A percentile compares a stretch with the other conserved stretches of the same genome.
Conservation (phyloP, 2,888 invertebrate species). For the Anarsia innoxiella region DNA sequence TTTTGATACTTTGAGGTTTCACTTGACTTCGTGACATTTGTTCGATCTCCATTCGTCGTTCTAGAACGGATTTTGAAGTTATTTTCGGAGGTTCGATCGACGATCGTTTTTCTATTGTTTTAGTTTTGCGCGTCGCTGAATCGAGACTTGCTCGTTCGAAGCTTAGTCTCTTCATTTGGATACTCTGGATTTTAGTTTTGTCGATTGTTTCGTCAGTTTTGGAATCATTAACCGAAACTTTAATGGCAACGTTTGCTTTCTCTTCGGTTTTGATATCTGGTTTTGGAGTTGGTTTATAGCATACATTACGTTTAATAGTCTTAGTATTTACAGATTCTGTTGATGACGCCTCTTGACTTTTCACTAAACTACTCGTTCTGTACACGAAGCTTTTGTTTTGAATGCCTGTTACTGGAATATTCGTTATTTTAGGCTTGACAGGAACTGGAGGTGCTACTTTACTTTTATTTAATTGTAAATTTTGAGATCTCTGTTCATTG, state of each 20-base stretch:
- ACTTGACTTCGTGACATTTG: conserved; percentile 47
- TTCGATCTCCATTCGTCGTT: conserved; percentile 66
- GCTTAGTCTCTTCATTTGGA: conserved; percentile 61
- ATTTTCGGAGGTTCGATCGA: conserved; percentile 45
- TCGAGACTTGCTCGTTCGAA: conserved; percentile 69
- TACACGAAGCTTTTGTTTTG: conserved; percentile 26
- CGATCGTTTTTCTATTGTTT: conserved; percentile 38
- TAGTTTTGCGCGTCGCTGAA: conserved; percentile 57
- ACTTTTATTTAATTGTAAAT: conserved; percentile 51
- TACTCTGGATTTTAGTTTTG: conserved; percentile 43
- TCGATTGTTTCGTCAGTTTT: conserved; percentile 19
- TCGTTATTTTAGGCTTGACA: conserved; percentile 72
- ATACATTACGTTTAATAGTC: conserved; percentile 46
- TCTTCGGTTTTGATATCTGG: conserved; percentile 43
- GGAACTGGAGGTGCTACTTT: conserved; percentile 79
- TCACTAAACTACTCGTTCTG: conserved; percentile 23
- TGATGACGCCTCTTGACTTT: conserved; percentile 38
- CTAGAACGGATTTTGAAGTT: conserved; percentile 60
- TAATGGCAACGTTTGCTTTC: conserved; percentile 22
- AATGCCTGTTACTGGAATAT: conserved; percentile 32
- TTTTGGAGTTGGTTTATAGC: conserved; percentile 35
- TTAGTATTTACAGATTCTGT: conserved; percentile 42
- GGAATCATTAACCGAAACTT: conserved; percentile 7
- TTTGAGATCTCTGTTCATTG: conserved; percentile 25
- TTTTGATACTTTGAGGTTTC: conserved; percentile 38